phyloP scores from a whole-genome alignment of 1,140 invertebrate genomes.

The Leptopilina clavipes region DNA sequence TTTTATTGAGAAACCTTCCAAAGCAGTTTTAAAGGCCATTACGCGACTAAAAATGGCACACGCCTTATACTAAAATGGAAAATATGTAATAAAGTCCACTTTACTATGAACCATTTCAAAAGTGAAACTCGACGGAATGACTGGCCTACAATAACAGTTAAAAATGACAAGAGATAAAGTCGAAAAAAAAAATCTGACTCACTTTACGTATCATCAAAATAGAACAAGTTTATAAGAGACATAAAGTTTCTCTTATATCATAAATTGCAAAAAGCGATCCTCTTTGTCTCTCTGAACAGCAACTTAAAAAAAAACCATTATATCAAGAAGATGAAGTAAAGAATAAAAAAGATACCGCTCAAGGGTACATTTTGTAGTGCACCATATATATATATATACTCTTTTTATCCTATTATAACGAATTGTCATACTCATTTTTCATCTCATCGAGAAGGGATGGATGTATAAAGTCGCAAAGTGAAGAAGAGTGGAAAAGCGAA shows the following conservation, averaged over 20 bases:
- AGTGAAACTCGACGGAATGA: not conserved
- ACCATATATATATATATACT: not conserved
- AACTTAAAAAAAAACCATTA: conserved; percentile 16
- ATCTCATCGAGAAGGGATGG: not conserved
- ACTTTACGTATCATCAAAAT: conserved; percentile 6
- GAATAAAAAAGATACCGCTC: conserved; percentile 19
- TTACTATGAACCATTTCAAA: conserved; percentile 3
- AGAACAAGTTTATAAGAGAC: conserved; percentile 8
- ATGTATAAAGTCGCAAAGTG: not conserved
- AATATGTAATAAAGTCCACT: conserved; percentile 12
- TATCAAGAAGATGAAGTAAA: conserved; percentile 10
- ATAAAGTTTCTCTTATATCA: conserved; percentile 9
- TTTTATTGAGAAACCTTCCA: not conserved
- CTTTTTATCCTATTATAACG: conserved; percentile 6
- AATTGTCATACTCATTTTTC: conserved; percentile 16
- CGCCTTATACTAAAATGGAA: not conserved
- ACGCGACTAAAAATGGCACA: not conserved
- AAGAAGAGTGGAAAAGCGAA: not conserved
- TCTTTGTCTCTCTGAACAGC: conserved; percentile 9
- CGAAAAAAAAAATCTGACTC: not conserved
- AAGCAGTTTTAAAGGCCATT: not conserved
- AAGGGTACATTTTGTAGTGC: not conserved
- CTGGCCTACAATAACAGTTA: conserved; percentile 15
- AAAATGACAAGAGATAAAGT: conserved; percentile 14
- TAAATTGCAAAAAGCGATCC: conserved; percentile 8